Base-by-base conservation (phyloP, 1,140 invertebrate species). In the Diorhabda carinulata region DNA sequence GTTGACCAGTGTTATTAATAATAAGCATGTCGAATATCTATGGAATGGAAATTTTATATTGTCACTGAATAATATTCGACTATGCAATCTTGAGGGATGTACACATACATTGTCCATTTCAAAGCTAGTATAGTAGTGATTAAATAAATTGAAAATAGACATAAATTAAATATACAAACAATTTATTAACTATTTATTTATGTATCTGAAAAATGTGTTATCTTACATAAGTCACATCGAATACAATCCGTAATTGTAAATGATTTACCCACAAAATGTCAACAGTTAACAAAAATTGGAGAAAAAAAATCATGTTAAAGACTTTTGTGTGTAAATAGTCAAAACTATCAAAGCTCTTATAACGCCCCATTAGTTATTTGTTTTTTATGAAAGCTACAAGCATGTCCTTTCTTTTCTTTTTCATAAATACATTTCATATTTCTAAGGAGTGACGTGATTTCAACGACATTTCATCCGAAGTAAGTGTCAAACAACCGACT, bases 401-500 rank as follows among this genome's bases (percentile, higher is more conserved):
- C 4, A 7, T 57, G 0, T 25, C 25, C 25, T 41, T 45, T 41
- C 4, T n/a, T 45, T 7, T 64, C 43, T 52, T 52, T 52, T 44
- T 5, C 43, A 43, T 5, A 40, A 25, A 43, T 41, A 40, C 3
- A 7, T n/a, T 56, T n/a, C 6, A 57, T 41, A 62, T 57, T 66
- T 59, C 47, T 62, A 63, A 44, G n/a, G 7, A 44, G 43, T 9
- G 9, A 9, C 61, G 60, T 7, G 70, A 59, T 73, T 81, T 81
- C 69, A 78, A 71, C 8, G 73, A 57, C 40, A 75, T 81, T 62
- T 84, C 82, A 8, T 87, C 82, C 72, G 88, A 84, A 2, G 86
- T 84, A 73, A 89, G 82, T 5, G 87, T 84, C 5, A 91, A 72
- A n/a, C 89, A 88, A 2, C 90, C 90, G 4, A 90, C 85, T 10